phyloP scores from a whole-genome alignment of 2,888 invertebrate species.

The Microplitis deprimator region DNA sequence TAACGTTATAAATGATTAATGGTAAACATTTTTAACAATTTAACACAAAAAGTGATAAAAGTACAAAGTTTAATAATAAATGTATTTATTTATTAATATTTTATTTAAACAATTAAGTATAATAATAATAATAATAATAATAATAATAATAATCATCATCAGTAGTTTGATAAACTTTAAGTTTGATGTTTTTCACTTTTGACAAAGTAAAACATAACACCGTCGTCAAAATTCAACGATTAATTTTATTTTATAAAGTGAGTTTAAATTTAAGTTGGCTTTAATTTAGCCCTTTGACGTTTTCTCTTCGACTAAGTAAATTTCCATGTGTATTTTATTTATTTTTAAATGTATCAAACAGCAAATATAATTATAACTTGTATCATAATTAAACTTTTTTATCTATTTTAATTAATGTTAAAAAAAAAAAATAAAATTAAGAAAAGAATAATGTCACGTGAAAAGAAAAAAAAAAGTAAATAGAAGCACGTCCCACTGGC shows the following conservation, averaged over 20 bases:
- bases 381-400: background rate
- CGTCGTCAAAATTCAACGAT: background rate
- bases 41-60: too few relatives aligned
- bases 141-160: too few relatives aligned
- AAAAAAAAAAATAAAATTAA: background rate
- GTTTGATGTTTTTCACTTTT: background rate
- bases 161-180: too few relatives aligned
- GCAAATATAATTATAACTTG: background rate
- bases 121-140: too few relatives aligned
- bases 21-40: too few relatives aligned
- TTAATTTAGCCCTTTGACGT: background rate
- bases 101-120: too few relatives aligned
- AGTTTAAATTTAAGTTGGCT: background rate
- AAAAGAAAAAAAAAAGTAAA: constrained; percentile 9
- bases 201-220: background rate
- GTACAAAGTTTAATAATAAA: too few relatives aligned
- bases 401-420: background rate
- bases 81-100: too few relatives aligned
- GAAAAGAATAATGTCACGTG: background rate
- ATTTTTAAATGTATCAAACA: background rate
- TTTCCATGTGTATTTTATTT: background rate
- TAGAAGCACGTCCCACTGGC: constrained; percentile 56
- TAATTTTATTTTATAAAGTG: background rate
- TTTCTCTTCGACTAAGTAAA: background rate
- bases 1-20: background rate